phyloP scores from a whole-genome alignment of 2,888 invertebrate species.

The Eulithis testata region DNA sequence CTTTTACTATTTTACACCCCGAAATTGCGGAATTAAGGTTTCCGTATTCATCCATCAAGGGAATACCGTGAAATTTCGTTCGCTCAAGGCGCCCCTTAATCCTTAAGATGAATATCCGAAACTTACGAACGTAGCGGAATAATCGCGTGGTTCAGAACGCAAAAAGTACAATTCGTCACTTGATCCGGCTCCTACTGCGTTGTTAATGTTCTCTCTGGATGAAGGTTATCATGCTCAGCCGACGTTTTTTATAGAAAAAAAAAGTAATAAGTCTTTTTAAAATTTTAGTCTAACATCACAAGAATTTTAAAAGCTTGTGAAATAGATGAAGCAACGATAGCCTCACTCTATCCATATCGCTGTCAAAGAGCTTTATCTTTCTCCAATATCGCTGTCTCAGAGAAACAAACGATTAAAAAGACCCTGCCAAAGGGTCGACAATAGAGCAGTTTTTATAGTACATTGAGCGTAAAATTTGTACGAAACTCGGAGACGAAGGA shows the following conservation, averaged over 20 bases:
- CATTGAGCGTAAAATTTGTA: slow-evolving; percentile 60
- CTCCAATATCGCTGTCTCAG: slow-evolving; percentile 38
- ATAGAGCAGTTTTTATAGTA: slow-evolving; percentile 59
- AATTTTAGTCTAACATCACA: neutral
- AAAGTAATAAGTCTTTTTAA: neutral
- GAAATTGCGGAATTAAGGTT: slow-evolving; percentile 75
- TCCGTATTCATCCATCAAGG: slow-evolving; percentile 78
- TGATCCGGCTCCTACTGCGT: slow-evolving; percentile 65
- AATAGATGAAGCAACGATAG: slow-evolving; percentile 23
- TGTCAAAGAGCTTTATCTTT: slow-evolving; percentile 33
- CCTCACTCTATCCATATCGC: slow-evolving; percentile 15
- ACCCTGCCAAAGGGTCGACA: slow-evolving; percentile 47
- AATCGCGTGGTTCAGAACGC: slow-evolving; percentile 74
- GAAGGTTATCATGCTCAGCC: slow-evolving; percentile 64
- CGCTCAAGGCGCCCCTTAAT: slow-evolving; percentile 75
- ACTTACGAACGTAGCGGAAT: slow-evolving; percentile 76
- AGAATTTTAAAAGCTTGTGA: slow-evolving; percentile 20
- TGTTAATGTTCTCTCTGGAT: slow-evolving; percentile 59
- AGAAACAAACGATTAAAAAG: slow-evolving; percentile 51
- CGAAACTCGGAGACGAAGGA: slow-evolving; percentile 48
- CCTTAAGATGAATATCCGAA: slow-evolving; percentile 82
- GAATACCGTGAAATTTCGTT: slow-evolving; percentile 77
- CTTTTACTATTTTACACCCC: slow-evolving; percentile 71
- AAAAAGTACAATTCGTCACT: slow-evolving; percentile 81
- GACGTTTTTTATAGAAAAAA: slow-evolving; percentile 40